Evolutionary conservation across 1,140 invertebrate genomes (phyloP).

Genomic region (Drosophila biarmipes): DNA sequence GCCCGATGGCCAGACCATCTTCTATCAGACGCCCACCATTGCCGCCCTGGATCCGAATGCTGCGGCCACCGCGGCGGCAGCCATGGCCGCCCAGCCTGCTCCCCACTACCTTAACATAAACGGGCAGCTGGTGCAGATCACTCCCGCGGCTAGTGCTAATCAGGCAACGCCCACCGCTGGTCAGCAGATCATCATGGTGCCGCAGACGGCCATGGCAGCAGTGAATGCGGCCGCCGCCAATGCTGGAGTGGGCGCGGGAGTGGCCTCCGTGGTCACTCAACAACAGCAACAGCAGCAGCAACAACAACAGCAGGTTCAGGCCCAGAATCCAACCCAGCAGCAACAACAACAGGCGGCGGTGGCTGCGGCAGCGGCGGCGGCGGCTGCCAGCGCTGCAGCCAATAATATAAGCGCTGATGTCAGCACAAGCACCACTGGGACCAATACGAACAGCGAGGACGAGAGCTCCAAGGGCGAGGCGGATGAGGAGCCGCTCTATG

Average conservation of each 20-base stretch:
- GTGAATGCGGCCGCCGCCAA: constrained; percentile 84
- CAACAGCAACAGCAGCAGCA: constrained; percentile 48
- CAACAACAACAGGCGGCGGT: constrained; percentile 25
- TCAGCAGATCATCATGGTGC: constrained; percentile 82
- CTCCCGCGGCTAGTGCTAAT: constrained; percentile 72
- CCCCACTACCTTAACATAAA: constrained; percentile 90
- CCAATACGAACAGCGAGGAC: constrained; percentile 70
- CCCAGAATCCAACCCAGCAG: constrained; percentile 28
- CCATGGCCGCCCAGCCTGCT: constrained; percentile 84
- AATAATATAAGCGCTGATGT: constrained; percentile 58
- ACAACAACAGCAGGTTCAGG: constrained; percentile 45
- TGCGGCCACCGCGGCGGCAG: constrained; percentile 42
- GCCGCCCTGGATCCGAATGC: constrained; percentile 60
- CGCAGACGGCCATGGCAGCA: constrained; percentile 79
- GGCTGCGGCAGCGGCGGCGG: constrained; percentile 3
- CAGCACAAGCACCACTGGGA: constrained; percentile 73
- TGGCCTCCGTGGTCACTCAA: constrained; percentile 31
- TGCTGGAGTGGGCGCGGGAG: constrained; percentile 29
- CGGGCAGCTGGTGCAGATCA: constrained; percentile 90
- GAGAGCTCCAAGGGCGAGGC: constrained; percentile 87
- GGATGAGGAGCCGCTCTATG: constrained; percentile 97
- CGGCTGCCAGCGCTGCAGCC: constrained; percentile 6
- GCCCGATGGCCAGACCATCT: constrained; percentile 96
- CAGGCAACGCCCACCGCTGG: constrained; percentile 35
- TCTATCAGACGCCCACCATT: constrained; percentile 88